Percentiles rank a stretch among this genome's conserved stretches.
Evolutionary conservation across 2,888 invertebrate species (phyloP).

Genomic region (Nomada lathburiana): DNA sequence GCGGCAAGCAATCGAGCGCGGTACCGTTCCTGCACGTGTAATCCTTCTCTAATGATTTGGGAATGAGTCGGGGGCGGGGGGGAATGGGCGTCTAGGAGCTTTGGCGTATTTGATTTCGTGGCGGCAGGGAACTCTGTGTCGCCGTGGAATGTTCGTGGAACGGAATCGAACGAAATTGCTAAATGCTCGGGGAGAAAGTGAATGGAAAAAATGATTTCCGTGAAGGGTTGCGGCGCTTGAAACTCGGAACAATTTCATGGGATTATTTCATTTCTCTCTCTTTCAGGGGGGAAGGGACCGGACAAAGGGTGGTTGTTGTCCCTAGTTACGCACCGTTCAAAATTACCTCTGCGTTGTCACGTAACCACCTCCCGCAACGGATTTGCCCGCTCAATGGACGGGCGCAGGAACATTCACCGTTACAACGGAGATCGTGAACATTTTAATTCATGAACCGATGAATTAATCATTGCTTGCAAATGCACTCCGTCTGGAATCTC

Average conservation of each 20-base stretch:
- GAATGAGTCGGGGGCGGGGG: not conserved
- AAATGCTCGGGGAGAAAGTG: not conserved
- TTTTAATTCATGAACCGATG: conserved; percentile 74
- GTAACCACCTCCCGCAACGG: conserved; percentile 56
- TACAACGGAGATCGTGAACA: conserved; percentile 74
- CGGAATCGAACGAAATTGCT: not conserved
- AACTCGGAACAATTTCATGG: not conserved
- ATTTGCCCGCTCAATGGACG: conserved; percentile 64
- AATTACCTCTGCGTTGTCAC: conserved; percentile 67
- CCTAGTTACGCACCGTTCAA: conserved; percentile 41
- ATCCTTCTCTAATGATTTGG: conserved; percentile 14
- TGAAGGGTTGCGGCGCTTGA: no score
- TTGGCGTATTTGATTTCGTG: not conserved
- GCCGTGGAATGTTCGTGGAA: not conserved
- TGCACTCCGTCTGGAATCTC: conserved; percentile 67
- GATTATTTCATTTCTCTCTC: not conserved
- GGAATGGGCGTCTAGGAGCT: not conserved
- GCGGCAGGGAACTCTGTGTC: not conserved
- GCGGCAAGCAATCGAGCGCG: conserved; percentile 9
- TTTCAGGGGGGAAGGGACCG: not conserved
- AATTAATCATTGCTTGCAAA: conserved; percentile 74
- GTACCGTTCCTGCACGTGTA: conserved; percentile 8
- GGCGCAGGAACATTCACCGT: conserved; percentile 65
- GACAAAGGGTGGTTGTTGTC: conserved; percentile 23
- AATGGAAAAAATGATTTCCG: no score